Evolutionary conservation across 2,797 vertebrate genomes (phyloP), one percentile per base, ranked within the genome.

Genomic region (Hippoglossus hippoglossus): DNA sequence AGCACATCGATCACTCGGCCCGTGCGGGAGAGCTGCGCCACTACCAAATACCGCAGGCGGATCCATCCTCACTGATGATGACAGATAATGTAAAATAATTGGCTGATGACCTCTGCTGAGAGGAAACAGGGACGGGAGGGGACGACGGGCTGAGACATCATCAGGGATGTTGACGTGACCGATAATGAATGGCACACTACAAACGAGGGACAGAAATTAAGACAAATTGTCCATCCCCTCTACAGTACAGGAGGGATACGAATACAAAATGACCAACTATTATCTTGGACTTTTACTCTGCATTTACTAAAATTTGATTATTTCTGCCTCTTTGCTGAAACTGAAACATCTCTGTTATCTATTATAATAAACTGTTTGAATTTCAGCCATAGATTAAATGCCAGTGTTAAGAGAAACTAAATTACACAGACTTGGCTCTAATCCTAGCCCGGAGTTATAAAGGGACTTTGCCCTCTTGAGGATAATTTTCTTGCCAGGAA

Each of bases 81-180:
- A 67, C 75, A 83, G 70, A 85, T 86, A 85, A 79, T 82, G 74
- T 52, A 57, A 82, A 83, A 67, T 82, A 88, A 87, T 77, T 28
- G 66, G 63, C 64, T 70, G 76, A 44, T 81, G 77, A 86, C 80
- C 80, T 79, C 77, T 85, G 68, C 58, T 53, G 73, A 73, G 62
- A 60, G 67, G 69, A 82, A 71, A 65, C 19, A 61, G 9, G 55
- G 56, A 59, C 6, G 6, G 52, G 15, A 62, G 41, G 47, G 71
- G 77, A 58, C 24, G 58, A 52, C 73, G 53, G 26, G 18, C 46
- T 31, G n/a, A 22, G 34, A 61, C 49, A 56, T 22, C 49, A 60
- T 39, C 49, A 24, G 62, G 65, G 51, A 63, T 67, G 28, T n/a
- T 28, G 24, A 28, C 60, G 61, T 81, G 63, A 71, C 66, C 47